Conservation (phyloP, 2,888 invertebrate genomes). For the Rhamphomyia laevipes region DNA sequence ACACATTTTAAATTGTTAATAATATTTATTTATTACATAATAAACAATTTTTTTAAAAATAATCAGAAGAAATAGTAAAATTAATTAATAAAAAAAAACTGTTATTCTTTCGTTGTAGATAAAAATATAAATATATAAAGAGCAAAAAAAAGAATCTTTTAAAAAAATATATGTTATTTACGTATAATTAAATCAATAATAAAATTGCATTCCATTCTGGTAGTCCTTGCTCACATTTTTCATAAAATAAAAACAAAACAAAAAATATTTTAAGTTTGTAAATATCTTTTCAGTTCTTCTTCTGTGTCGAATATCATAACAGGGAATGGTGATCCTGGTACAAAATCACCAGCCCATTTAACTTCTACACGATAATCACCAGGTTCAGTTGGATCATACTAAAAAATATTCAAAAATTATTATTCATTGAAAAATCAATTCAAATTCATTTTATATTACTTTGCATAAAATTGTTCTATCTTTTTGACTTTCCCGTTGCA, state of each 20-base stretch:
- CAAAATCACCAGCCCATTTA: conserved; percentile 95
- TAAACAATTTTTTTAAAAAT: too few relatives aligned
- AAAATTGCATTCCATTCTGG: too few relatives aligned
- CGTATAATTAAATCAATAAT: too few relatives aligned
- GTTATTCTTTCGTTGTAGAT: too few relatives aligned
- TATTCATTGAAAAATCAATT: conserved; percentile 4
- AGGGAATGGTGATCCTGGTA: conserved; percentile 96
- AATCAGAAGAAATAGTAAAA: conserved; percentile 1
- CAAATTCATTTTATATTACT: conserved; percentile 35
- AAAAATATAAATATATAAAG: too few relatives aligned
- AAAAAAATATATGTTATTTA: too few relatives aligned
- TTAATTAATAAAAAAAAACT: conserved; percentile 1
- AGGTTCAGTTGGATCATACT: conserved; percentile 96
- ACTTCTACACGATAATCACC: conserved; percentile 97
- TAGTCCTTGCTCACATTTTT: too few relatives aligned
- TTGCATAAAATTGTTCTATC: conserved; percentile 97
- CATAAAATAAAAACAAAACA: too few relatives aligned
- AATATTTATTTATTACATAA: too few relatives aligned
- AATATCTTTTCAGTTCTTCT: conserved; percentile 73
- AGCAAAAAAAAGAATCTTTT: too few relatives aligned
- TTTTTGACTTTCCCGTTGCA: conserved; percentile 96
- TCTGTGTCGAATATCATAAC: conserved; percentile 99
- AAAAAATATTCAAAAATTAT: conserved; percentile 12
- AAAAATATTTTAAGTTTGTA: conserved; percentile 29
- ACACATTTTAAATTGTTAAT: too few relatives aligned